Conservation (phyloP, 2,888 invertebrate species). For the Chirona hameri region DNA sequence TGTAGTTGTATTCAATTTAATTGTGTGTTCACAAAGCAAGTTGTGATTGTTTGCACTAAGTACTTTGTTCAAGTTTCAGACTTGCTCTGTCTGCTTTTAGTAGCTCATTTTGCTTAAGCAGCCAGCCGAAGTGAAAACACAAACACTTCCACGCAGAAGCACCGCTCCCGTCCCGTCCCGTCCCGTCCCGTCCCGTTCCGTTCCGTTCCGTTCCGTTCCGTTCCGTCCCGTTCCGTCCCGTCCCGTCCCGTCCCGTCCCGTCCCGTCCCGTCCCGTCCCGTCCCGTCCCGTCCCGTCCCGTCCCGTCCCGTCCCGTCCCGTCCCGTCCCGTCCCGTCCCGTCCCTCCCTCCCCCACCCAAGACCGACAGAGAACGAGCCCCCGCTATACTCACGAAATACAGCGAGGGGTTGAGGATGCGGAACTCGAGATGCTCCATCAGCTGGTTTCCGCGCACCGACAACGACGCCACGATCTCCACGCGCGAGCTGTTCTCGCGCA, state of each 20-base stretch:
- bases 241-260: conserved; percentile 12
- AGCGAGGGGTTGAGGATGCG: conserved; percentile 6
- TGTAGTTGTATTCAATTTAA: too few species aligned
- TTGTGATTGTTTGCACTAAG: too few species aligned
- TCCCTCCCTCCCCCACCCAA: too few species aligned
- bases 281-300: conserved; percentile 7
- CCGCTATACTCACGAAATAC: conserved; percentile 8
- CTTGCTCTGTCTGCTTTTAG: too few species aligned
- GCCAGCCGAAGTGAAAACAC: too few species aligned
- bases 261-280: conserved; percentile 23
- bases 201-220: background rate
- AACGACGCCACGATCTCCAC: conserved; percentile 75
- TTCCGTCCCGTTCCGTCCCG: conserved; percentile 1
- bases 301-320: background rate
- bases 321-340: conserved; percentile 7
- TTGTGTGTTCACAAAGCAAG: too few species aligned
- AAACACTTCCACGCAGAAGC: too few species aligned
- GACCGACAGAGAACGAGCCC: too few species aligned
- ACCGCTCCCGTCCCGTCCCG: conserved; percentile 23
- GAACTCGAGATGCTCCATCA: conserved; percentile 85
- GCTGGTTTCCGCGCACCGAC: conserved; percentile 76
- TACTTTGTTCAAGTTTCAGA: too few species aligned
- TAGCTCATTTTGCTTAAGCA: too few species aligned
- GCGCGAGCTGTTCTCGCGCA: conserved; percentile 80
- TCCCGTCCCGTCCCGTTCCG: conserved; percentile 10